Evolutionary conservation across 1,140 invertebrate species (phyloP).

Genomic region (Acromyrmex heyeri): DNA sequence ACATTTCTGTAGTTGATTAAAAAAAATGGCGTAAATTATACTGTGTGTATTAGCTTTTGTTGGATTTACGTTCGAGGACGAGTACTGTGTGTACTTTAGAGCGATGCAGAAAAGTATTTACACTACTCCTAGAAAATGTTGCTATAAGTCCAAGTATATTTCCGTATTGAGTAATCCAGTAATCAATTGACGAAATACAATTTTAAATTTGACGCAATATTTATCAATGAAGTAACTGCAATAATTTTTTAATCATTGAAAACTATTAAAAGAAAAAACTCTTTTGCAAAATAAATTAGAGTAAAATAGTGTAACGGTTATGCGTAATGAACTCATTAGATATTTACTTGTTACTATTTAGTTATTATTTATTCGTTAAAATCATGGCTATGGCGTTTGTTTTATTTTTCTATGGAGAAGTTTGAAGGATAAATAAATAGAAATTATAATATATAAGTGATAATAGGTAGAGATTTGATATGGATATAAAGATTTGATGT

Average conservation of each 20-base stretch:
- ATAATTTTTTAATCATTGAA: not conserved
- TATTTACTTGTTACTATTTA: not conserved
- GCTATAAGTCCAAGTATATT: conserved; percentile 1
- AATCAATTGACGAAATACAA: not conserved
- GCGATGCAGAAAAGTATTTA: conserved; percentile 33
- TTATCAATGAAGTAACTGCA: not conserved
- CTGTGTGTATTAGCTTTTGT: not conserved
- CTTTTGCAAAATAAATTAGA: not conserved
- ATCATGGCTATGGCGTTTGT: not conserved
- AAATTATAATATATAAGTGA: not conserved
- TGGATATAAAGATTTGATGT: conserved; percentile 24
- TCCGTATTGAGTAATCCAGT: not conserved
- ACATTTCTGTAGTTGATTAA: not conserved
- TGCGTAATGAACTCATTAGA: not conserved
- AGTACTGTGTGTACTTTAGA: conserved; percentile 38
- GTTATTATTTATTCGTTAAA: not conserved
- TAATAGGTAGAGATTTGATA: not conserved
- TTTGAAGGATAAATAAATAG: not conserved
- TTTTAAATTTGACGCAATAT: not conserved
- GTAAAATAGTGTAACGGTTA: not conserved
- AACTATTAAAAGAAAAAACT: not conserved
- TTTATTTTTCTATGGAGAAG: conserved; percentile 6
- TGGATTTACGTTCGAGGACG: conserved; percentile 19
- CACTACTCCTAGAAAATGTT: conserved; percentile 35
- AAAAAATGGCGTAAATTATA: not conserved